These are phyloP conservation scores for Microctenopoma steveboyesi DNA, from an alignment of 2,797 vertebrate species.

Conservation along the genomic window DNA sequence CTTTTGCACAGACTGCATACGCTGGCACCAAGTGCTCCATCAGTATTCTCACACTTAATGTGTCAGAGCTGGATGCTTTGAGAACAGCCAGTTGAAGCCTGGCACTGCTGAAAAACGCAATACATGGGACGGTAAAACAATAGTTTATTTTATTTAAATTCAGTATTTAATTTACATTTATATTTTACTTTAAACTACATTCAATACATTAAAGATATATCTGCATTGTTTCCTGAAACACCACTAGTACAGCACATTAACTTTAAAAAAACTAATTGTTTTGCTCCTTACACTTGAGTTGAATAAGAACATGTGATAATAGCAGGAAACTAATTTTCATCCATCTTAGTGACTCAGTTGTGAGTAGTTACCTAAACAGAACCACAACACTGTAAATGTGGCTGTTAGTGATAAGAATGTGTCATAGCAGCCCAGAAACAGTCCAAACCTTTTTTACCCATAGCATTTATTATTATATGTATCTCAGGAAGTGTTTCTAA, in stretches of 20 bases:
- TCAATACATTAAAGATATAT: not conserved
- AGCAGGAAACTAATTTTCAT: not conserved
- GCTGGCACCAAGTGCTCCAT: slow-evolving; percentile 39
- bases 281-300: not conserved
- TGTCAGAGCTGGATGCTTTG: slow-evolving; percentile 33
- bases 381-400: not conserved
- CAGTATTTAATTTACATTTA: not conserved
- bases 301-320: not conserved
- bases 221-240: not conserved
- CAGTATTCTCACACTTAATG: slow-evolving; percentile 55
- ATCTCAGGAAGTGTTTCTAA: no score
- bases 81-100: slow-evolving; percentile 23
- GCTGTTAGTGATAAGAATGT: no score
- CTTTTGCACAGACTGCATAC: slow-evolving; percentile 49
- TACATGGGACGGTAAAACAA: slow-evolving; percentile 19
- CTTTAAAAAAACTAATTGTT: slow-evolving; percentile 2
- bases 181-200: not conserved
- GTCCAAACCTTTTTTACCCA: not conserved
- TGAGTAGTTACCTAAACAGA: not conserved
- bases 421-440: not conserved
- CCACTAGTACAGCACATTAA: slow-evolving; percentile 22
- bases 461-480: no score
- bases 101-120: slow-evolving; percentile 6
- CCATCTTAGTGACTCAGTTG: not conserved
- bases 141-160: slow-evolving; percentile 4